Base-by-base conservation (phyloP, 2,888 invertebrate genomes). In the Campoplex nolae region DNA sequence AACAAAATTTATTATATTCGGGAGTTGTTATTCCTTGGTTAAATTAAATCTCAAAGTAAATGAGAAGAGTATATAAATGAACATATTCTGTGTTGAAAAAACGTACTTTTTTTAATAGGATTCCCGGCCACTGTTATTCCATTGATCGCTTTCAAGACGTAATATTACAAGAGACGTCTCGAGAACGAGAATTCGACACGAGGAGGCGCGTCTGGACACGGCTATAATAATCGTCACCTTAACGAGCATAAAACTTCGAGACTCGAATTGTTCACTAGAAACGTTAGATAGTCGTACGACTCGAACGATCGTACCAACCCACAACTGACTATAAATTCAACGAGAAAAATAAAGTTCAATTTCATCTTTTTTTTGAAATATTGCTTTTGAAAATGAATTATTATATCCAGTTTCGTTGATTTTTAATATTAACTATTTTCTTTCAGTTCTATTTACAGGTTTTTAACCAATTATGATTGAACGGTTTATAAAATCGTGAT, bases 221-320 rank as follows among this genome's bases (percentile, higher is more conserved):
- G 28, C 35, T 58, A 73, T 58, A 68, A 82, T 85, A 82, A 85
- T 82, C 77, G 73, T 73, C 85, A 78, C 71, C 56, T 35, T 68
- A 82, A 78, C 74, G 73, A 82, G 77, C 67, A 82, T 81, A 74
- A 77, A 80, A 86, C 65, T 77, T 48, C 68, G 42, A 35, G 70
- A 45, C 76, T 71, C 48, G 56, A 84, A 73, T 80, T 80, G 74
- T 62, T 51, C 62, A 78, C 68, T 18, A 56, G 23, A 74, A 67
- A 74, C 11, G 28, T 38, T 42, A 54, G 28, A 32, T n/a, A 23
- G n/a, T 48, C 45, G 56, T 58, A 18, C n/a, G 18, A 48, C 23
- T 62, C 35, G 35, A 80, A 80, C 35, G 16, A 67, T 54, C 51
- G 28, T 38, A 79, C 13, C 3, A 23, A 35, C 13, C 18, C 45